A percentile compares a stretch with the other conserved stretches of the same genome.
Conservation (phyloP, 2,888 invertebrate genomes). For the Nasonia oneida region DNA sequence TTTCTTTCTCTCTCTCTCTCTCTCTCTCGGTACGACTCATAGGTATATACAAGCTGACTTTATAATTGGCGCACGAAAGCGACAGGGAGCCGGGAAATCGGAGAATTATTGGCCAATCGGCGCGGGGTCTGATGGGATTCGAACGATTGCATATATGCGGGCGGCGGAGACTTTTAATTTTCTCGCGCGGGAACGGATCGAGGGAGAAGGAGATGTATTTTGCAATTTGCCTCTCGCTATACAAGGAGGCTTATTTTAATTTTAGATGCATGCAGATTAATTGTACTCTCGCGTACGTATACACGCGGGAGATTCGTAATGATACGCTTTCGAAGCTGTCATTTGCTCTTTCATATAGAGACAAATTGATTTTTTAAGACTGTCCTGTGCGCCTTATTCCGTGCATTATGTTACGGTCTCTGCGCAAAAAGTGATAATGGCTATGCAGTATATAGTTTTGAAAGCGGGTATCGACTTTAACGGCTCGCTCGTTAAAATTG, state of each 20-base stretch:
- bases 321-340: background rate
- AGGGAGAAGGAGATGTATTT: background rate
- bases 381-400: background rate
- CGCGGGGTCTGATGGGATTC: background rate
- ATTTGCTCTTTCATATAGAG: background rate
- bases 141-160: background rate
- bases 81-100: conserved; percentile 33
- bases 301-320: background rate
- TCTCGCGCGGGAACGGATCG: background rate
- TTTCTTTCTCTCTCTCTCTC: background rate
- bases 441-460: background rate
- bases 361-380: background rate
- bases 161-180: conserved; percentile 4
- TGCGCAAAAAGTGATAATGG: background rate
- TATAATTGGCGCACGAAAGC: conserved; percentile 45
- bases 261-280: background rate
- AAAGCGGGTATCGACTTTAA: conserved; percentile 12
- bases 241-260: background rate
- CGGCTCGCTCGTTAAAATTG: conserved; percentile 14
- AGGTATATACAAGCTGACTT: no score
- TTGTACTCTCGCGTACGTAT: background rate
- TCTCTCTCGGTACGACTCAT: background rate
- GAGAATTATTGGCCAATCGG: conserved; percentile 20
- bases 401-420: background rate
- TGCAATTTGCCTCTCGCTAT: conserved; percentile 1